phyloP scores from a whole-genome alignment of 2,797 vertebrate species.

The Muscicapa striata region DNA sequence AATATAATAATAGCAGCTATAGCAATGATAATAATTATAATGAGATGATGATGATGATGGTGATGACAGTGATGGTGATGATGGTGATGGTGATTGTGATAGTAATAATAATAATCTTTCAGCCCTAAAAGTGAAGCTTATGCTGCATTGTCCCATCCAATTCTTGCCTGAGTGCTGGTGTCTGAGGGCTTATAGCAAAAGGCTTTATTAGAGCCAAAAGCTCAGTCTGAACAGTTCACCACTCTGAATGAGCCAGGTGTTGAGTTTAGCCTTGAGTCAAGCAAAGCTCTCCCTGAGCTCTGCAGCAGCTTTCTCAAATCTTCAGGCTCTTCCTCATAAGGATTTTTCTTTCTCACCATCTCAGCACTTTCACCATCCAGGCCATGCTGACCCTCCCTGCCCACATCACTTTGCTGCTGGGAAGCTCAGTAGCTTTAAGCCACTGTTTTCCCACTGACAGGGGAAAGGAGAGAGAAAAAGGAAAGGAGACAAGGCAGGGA shows the following conservation, averaged over 20 bases:
- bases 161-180: neutral
- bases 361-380: fast-evolving
- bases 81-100: neutral
- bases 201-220: neutral
- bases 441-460: neutral
- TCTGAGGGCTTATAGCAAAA: neutral
- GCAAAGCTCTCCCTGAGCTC: neutral
- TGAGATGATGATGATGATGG: neutral
- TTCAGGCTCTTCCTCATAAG: neutral
- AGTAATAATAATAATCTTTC: neutral
- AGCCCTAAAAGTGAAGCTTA: neutral
- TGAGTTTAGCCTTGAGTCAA: neutral
- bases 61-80: neutral
- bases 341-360: neutral
- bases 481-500: neutral
- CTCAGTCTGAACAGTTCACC: neutral
- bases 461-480: neutral
- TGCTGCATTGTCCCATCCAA: neutral
- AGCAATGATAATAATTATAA: neutral
- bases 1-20: neutral
- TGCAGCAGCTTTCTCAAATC: neutral
- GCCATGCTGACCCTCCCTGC: neutral
- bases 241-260: neutral
- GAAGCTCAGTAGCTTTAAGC: neutral
- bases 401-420: neutral